Evolutionary conservation across 2,888 invertebrate species (phyloP), one percentile per base, ranked within the genome.

Genomic region (Dexiosoma caninum): DNA sequence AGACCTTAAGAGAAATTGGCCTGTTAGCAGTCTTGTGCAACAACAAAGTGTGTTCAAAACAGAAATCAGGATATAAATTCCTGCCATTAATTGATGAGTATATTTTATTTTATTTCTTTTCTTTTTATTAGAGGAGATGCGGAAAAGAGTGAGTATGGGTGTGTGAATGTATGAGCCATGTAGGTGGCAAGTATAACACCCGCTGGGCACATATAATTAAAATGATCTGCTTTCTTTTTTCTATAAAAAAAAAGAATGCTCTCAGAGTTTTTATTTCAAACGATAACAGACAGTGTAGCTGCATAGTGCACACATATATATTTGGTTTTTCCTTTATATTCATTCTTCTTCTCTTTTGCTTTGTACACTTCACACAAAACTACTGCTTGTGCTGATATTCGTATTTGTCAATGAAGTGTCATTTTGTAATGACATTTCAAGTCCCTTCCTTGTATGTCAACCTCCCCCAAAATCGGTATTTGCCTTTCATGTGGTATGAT

Each of bases 101-200:
- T 59, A 23, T 16, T 30, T 42, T n/a, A 6, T n/a, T 51, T 49
- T 1, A 49, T 70, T 30, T n/a, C n/a, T 19, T 5, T 27, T 44
- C 5, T 42, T 23, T 7, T 2, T 23, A 4, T 37, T 21, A 2
- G n/a, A 57, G 5, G 3, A 19, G 30, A 14, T 0, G 35, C 2
- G 0, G 16, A 53, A n/a, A 16, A 42, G 51, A 72, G 53, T 49
- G 40, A 46, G 32, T n/a, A 32, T 0, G 21, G 14, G 35, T 44
- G 71, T 70, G 64, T 59, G 32, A 66, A 30, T 66, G 53, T 14
- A 14, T 37, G 55, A 23, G 37, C 66, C 35, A 84, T 85, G 84
- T 88, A 88, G 87, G 88, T 88, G 88, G 88, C 84, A 87, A 85
- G 87, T 87, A 82, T 83, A 84, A 88, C 87, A 85, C 88, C 88